Evolutionary conservation across 2,113 vertebrate species (phyloP).

Genomic region (Alces alces): DNA sequence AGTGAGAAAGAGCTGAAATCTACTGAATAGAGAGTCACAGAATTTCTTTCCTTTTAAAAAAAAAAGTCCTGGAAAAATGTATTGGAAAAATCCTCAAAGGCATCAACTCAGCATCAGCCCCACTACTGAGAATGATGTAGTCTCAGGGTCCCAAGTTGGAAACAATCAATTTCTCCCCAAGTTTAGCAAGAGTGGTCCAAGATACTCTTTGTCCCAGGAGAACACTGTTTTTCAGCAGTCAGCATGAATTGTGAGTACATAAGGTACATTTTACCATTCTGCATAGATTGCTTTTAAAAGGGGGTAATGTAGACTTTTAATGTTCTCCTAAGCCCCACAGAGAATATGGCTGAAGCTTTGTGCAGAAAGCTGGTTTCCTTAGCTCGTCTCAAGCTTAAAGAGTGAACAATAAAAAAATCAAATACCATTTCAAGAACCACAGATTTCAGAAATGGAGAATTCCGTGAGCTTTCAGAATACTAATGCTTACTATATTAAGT

Average conservation of each 20-base stretch:
- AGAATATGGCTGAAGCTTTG: neutral
- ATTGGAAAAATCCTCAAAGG: slow-evolving; percentile 14
- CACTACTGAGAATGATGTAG: neutral
- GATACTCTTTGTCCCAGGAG: neutral
- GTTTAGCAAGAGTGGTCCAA: neutral
- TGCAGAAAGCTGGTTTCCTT: neutral
- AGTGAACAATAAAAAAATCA: neutral
- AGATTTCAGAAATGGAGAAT: neutral
- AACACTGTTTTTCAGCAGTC: neutral
- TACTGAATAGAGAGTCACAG: neutral
- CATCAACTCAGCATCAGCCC: neutral
- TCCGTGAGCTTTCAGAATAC: neutral
- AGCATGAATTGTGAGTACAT: neutral
- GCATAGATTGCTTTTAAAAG: slow-evolving; percentile 14
- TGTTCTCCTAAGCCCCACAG: neutral
- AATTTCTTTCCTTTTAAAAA: slow-evolving; percentile 24
- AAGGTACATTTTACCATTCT: neutral
- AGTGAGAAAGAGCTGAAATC: neutral
- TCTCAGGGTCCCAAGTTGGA: neutral
- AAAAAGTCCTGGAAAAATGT: neutral
- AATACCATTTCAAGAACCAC: neutral
- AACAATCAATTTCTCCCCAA: slow-evolving; percentile 15
- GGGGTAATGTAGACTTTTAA: neutral
- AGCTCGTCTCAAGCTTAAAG: neutral
- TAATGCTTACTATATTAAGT: neutral